Percentiles rank a stretch among this genome's conserved stretches.
Evolutionary conservation across 2,113 vertebrate species (phyloP).

Genomic region (Myotis yumanensis): DNA sequence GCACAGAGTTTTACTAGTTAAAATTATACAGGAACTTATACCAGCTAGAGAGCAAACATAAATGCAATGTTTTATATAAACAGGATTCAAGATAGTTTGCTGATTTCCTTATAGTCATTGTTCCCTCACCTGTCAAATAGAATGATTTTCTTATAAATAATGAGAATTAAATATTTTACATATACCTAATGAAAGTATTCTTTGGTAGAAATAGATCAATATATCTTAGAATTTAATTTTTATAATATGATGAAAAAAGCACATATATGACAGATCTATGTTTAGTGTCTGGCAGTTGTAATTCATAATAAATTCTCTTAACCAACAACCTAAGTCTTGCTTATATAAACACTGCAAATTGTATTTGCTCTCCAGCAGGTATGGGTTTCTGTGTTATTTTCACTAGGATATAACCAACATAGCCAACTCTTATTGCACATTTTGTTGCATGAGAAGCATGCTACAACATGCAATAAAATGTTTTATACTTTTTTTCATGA

Average conservation of each 20-base stretch:
- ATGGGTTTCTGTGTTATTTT: constrained; percentile 30
- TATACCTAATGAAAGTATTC: background rate
- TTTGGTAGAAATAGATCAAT: constrained; percentile 7
- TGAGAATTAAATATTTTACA: constrained; percentile 21
- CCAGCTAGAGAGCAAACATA: constrained; percentile 14
- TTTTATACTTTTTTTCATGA: background rate
- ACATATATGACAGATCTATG: background rate
- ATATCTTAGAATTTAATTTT: constrained; percentile 40
- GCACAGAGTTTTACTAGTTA: constrained; percentile 4
- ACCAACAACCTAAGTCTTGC: background rate
- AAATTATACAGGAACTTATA: constrained; percentile 18
- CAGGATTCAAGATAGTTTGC: background rate
- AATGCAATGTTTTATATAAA: background rate
- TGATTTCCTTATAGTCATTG: background rate
- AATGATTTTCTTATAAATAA: constrained; percentile 18
- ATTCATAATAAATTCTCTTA: constrained; percentile 25
- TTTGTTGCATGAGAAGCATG: constrained; percentile 35
- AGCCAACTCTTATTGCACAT: background rate
- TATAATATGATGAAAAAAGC: constrained; percentile 14
- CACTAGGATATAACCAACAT: background rate
- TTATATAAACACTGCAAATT: background rate
- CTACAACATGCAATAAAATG: background rate
- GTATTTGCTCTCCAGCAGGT: background rate
- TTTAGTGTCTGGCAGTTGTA: constrained; percentile 22
- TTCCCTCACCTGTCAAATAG: background rate